phyloP scores from a whole-genome alignment of 2,113 vertebrate species.

The Ptychochromis oligacanthus region DNA sequence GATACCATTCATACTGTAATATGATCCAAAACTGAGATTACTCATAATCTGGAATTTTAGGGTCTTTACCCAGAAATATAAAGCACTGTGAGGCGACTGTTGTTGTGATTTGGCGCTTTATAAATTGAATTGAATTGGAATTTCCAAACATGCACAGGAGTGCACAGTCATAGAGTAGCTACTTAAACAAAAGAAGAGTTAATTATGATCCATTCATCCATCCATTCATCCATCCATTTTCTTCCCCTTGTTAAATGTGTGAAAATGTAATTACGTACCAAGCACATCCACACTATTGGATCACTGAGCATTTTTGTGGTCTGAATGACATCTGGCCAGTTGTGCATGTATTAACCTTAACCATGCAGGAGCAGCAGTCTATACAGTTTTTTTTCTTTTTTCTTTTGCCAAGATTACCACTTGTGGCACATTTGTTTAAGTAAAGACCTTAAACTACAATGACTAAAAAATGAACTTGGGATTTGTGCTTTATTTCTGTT shows the following conservation, averaged over 20 bases:
- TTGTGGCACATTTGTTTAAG: not conserved
- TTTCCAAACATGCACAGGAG: fast-evolving
- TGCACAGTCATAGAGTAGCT: not conserved
- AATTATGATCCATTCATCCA: not conserved
- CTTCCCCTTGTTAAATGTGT: not conserved
- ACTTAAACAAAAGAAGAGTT: not conserved
- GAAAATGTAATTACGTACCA: not conserved
- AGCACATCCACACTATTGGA: not conserved
- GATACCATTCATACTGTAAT: not conserved
- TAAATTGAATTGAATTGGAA: no score
- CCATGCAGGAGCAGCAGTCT: no score
- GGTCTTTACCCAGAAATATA: no score
- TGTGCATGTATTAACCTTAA: no score
- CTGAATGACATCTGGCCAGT: no score
- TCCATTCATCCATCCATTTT: no score
- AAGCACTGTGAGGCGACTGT: no score
- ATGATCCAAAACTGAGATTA: not conserved
- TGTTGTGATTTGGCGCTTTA: no score
- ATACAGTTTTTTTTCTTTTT: no score
- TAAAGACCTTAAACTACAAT: not conserved
- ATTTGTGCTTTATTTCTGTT: not conserved
- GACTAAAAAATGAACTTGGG: not conserved
- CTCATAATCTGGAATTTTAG: not conserved
- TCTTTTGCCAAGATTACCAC: not conserved
- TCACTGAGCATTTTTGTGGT: no score